Evolutionary conservation across 2,888 invertebrate genomes (phyloP), one percentile per base, ranked within the genome.

Genomic region (Paralinhomoeus sp.): DNA sequence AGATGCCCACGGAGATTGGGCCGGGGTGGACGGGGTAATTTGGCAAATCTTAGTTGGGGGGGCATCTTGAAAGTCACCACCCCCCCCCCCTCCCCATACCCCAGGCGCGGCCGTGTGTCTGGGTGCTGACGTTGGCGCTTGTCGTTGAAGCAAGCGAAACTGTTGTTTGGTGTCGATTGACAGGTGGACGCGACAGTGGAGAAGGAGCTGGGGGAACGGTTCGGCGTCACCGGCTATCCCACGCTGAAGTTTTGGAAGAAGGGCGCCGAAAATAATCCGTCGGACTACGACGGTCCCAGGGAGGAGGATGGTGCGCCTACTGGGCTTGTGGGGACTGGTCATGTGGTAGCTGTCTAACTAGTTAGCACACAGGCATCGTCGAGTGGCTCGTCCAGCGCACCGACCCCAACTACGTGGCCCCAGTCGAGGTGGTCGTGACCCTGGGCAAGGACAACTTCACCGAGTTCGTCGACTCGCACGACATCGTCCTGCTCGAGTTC

Each of bases 321-420:
- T n/a, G n/a, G n/a, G n/a, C n/a, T n/a, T n/a, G n/a, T n/a, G n/a
- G n/a, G n/a, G n/a, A n/a, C n/a, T n/a, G n/a, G n/a, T n/a, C n/a
- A n/a, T n/a, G n/a, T n/a, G n/a, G n/a, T n/a, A n/a, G n/a, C n/a
- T n/a, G n/a, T 33, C 18, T 21, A 43, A 20, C 2, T 22, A 7
- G 17, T 9, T 17, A n/a, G 13, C 20, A 42, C 54, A 17, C 51
- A 67, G 70, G 66, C 18, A 68, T 72, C 48, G 63, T 71, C 27
- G 57, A 63, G 1, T 71, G 67, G 58, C 66, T 73, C 63, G 60
- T 61, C 48, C 58, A 63, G 45, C 54, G 64, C 45, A 62, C 67
- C 15, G 67, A 68, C 49, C 70, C 71, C 13, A 63, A 66, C 51
- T 73, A 70, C 64, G 64, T 65, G 50, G 71, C 72, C 13, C 71